phyloP scores from a whole-genome alignment of 2,113 vertebrate genomes.

The Alouatta palliata region DNA sequence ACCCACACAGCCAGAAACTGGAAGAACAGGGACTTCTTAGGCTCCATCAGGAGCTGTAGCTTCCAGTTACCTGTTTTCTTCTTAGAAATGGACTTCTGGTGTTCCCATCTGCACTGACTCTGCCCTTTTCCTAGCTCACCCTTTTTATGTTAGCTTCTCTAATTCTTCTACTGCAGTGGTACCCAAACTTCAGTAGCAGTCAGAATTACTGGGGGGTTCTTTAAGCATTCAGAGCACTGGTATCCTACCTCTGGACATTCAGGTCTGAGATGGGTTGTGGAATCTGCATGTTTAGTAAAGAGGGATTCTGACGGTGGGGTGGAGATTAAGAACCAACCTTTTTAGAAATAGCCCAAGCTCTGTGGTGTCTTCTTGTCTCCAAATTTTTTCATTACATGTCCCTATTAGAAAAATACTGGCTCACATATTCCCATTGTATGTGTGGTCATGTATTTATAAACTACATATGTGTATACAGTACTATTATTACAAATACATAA shows the following conservation, averaged over 20 bases:
- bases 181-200: neutral
- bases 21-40: neutral
- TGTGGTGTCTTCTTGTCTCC: neutral
- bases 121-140: neutral
- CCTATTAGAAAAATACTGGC: conserved; percentile 9
- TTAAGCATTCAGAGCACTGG: neutral
- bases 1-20: neutral
- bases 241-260: neutral
- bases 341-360: neutral
- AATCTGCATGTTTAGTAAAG: neutral
- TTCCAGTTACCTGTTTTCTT: neutral
- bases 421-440: neutral
- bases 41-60: neutral
- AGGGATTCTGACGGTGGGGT: neutral
- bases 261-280: neutral
- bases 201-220: neutral
- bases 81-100: neutral
- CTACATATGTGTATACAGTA: neutral
- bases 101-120: neutral
- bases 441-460: conserved; percentile 8
- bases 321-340: neutral
- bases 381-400: neutral
- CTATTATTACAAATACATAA: neutral
- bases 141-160: neutral
- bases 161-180: neutral